Percentiles rank a stretch among this genome's conserved stretches.
These are phyloP conservation scores for Megamerina dolium DNA, from an alignment of 2,888 invertebrate genomes.

Conservation along the genomic window DNA sequence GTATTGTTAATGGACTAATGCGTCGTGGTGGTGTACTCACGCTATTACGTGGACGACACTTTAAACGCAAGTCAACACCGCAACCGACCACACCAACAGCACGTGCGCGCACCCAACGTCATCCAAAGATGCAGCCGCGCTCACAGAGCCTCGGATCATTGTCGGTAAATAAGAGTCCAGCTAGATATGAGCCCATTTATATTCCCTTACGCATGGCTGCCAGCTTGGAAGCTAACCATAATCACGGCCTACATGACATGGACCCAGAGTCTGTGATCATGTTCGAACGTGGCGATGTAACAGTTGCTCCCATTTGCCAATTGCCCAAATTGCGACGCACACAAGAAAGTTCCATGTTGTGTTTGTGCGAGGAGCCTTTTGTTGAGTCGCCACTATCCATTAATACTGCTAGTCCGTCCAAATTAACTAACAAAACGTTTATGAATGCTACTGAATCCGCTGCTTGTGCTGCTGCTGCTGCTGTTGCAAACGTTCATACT, in stretches of 20 bases:
- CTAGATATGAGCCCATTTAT: conserved; percentile 42
- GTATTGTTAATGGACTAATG: conserved; percentile 43
- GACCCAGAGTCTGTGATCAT: conserved; percentile 31
- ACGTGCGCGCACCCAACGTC: conserved; percentile 31
- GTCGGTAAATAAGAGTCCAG: conserved; percentile 48
- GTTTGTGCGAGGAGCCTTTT: conserved; percentile 33
- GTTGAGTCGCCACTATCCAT: conserved; percentile 1
- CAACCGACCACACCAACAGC: conserved; percentile 42
- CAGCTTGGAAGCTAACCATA: conserved; percentile 37
- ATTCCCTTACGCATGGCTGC: conserved; percentile 42
- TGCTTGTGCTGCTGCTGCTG: conserved; percentile 11
- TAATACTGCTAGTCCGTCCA: conserved; percentile 5
- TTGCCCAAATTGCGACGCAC: conserved; percentile 39
- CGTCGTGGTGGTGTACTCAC: conserved; percentile 48
- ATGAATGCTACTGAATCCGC: too few species aligned
- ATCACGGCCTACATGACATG: conserved; percentile 29
- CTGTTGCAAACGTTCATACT: conserved; percentile 23
- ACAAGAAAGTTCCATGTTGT: conserved; percentile 42
- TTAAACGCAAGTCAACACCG: conserved; percentile 44
- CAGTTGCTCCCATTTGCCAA: conserved; percentile 23
- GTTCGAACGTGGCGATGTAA: conserved; percentile 18
- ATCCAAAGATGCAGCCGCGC: conserved; percentile 39
- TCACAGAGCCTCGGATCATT: conserved; percentile 48
- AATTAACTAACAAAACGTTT: too few species aligned
- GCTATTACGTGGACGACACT: conserved; percentile 43